These are phyloP conservation scores for Gadus chalcogrammus DNA, from an alignment of 2,113 vertebrate species.

Conservation along the genomic window DNA sequence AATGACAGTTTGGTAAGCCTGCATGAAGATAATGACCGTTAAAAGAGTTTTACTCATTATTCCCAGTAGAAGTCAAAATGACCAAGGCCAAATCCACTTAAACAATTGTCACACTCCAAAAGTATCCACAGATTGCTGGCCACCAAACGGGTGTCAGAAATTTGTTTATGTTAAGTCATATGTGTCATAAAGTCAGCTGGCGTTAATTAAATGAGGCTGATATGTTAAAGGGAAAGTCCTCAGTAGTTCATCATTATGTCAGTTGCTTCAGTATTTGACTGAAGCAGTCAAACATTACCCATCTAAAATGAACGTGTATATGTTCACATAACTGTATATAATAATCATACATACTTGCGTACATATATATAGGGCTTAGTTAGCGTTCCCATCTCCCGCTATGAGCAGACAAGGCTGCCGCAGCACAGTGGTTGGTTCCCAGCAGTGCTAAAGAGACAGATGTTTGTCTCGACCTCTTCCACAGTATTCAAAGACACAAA, in stretches of 20 bases:
- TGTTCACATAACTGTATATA: no score
- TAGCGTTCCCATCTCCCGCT: no score
- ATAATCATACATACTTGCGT: no score
- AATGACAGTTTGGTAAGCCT: constrained; percentile 32
- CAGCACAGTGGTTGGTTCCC: no score
- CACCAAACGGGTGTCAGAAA: constrained; percentile 16
- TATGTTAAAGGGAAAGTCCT: not conserved
- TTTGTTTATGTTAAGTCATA: constrained; percentile 11
- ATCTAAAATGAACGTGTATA: no score
- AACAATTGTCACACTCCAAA: constrained; percentile 19
- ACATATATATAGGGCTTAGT: no score
- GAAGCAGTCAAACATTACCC: not conserved
- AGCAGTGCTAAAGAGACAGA: no score
- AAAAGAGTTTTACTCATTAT: not conserved
- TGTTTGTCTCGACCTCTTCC: no score
- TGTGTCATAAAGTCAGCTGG: constrained; percentile 5
- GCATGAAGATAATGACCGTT: not conserved
- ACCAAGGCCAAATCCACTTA: constrained; percentile 19
- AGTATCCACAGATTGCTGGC: constrained; percentile 5
- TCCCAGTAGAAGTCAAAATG: not conserved
- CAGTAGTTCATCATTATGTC: not conserved
- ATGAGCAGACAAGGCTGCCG: no score
- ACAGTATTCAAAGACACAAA: no score
- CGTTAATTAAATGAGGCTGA: not conserved
- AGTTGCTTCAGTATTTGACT: not conserved